phyloP scores from a whole-genome alignment of 2,888 invertebrate genomes.

The Dyspetes luteomarginatus region DNA sequence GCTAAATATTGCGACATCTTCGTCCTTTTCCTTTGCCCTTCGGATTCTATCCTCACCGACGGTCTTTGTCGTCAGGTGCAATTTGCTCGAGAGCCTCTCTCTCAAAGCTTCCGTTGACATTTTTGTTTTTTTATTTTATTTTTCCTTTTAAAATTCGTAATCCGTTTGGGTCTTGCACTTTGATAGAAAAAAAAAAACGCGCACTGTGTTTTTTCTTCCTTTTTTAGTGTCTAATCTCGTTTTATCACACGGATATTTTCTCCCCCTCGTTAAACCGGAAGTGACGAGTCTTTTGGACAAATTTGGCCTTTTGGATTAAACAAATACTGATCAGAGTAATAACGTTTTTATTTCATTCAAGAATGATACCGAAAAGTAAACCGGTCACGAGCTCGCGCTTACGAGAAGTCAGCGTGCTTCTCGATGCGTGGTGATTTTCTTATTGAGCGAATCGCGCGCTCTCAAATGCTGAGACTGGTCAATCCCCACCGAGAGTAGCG shows the following conservation, averaged over 20 bases:
- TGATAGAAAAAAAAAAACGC: neutral
- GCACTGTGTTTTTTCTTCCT: slow-evolving; percentile 28
- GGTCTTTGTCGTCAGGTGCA: slow-evolving; percentile 90
- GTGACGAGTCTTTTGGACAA: neutral
- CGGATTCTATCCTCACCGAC: slow-evolving; percentile 93
- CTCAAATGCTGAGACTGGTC: slow-evolving; percentile 28
- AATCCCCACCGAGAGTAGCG: slow-evolving; percentile 30
- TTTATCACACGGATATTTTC: neutral
- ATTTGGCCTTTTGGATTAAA: too few relatives aligned
- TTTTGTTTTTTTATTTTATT: slow-evolving; percentile 68
- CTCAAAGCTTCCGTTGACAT: slow-evolving; percentile 92
- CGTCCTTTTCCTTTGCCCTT: slow-evolving; percentile 92
- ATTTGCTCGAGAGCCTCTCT: slow-evolving; percentile 88
- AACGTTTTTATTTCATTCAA: neutral
- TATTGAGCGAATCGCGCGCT: slow-evolving; percentile 67
- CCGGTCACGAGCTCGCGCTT: slow-evolving; percentile 59
- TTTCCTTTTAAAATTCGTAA: slow-evolving; percentile 5
- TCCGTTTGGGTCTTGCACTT: slow-evolving; percentile 42
- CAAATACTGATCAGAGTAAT: too few relatives aligned
- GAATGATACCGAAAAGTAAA: neutral
- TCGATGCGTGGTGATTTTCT: slow-evolving; percentile 66
- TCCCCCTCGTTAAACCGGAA: neutral
- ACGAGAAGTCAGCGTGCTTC: slow-evolving; percentile 65
- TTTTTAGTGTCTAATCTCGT: neutral
- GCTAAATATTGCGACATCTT: slow-evolving; percentile 94